These are phyloP conservation scores for Motacilla tschutschensis DNA, from an alignment of 2,113 vertebrate genomes.

Conservation along the genomic window DNA sequence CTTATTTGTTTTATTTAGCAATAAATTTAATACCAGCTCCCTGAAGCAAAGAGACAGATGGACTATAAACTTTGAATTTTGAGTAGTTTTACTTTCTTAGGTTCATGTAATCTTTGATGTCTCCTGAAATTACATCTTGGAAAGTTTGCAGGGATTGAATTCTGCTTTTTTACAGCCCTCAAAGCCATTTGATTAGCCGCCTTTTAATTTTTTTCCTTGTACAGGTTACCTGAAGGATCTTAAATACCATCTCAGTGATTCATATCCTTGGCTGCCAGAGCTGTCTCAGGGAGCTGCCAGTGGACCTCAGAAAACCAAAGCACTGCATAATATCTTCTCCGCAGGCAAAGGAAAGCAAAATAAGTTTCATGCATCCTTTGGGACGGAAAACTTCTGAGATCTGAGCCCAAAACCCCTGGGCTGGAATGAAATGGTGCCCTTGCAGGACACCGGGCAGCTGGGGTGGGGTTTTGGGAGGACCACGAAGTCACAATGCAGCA, in stretches of 20 bases:
- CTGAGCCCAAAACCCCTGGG: not conserved
- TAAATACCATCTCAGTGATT: not conserved
- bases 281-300: not conserved
- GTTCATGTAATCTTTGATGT: slow-evolving; percentile 62
- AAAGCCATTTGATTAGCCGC: not conserved
- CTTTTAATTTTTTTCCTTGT: not conserved
- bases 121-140: slow-evolving; percentile 71
- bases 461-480: not conserved
- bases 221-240: not conserved
- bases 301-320: not conserved
- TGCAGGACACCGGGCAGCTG: accelerated
- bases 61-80: slow-evolving; percentile 80
- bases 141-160: slow-evolving; percentile 62
- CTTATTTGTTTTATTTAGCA: slow-evolving; percentile 81
- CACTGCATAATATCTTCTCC: not conserved
- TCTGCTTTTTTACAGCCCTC: slow-evolving; percentile 40
- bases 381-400: not conserved
- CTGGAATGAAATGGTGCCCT: not conserved
- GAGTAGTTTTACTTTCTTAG: slow-evolving; percentile 65
- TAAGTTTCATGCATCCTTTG: not conserved
- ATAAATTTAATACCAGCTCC: slow-evolving; percentile 77
- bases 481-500: not conserved
- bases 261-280: not conserved
- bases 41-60: slow-evolving; percentile 77
- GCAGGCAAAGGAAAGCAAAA: not conserved